Conservation (phyloP, 2,888 invertebrate genomes). For the Stomorhina lunata region DNA sequence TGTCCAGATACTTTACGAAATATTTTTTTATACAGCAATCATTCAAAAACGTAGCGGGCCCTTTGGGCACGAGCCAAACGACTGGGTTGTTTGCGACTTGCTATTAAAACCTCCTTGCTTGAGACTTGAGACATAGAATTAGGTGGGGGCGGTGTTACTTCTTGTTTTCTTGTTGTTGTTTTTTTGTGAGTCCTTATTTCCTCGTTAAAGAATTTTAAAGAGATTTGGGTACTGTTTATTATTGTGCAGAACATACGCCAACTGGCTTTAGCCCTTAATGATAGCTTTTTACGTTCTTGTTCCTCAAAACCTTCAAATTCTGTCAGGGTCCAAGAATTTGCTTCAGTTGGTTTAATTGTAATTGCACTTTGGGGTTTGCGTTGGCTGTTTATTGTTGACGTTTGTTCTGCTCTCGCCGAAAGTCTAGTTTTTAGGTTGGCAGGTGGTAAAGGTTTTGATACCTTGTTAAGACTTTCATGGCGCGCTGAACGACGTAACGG, state of each 20-base stretch:
- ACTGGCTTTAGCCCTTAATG: conserved; percentile 63
- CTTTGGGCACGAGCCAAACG: conserved; percentile 73
- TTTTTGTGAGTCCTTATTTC: conserved; percentile 15
- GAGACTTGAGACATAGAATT: neutral
- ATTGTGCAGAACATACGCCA: conserved; percentile 72
- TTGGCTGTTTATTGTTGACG: conserved; percentile 4
- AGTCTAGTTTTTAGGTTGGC: conserved; percentile 20
- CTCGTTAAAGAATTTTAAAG: conserved; percentile 73
- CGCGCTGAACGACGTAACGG: conserved; percentile 8
- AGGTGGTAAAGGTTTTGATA: conserved; percentile 14
- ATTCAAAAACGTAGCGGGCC: conserved; percentile 74
- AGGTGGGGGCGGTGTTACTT: conserved; percentile 26
- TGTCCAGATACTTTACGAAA: conserved; percentile 21
- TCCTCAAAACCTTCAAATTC: conserved; percentile 61
- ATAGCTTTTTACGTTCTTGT: conserved; percentile 60
- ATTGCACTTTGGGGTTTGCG: conserved; percentile 43
- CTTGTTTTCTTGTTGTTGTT: conserved; percentile 1
- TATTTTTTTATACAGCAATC: conserved; percentile 68
- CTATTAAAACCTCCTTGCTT: conserved; percentile 3
- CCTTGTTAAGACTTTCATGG: conserved; percentile 15
- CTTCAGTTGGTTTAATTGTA: conserved; percentile 1
- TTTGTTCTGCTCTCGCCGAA: neutral
- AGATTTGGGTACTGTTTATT: conserved; percentile 71
- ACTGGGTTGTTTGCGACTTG: conserved; percentile 71
- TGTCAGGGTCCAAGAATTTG: conserved; percentile 5